phyloP scores from a whole-genome alignment of 2,797 vertebrate species.

The Aulostomus chinensis region DNA sequence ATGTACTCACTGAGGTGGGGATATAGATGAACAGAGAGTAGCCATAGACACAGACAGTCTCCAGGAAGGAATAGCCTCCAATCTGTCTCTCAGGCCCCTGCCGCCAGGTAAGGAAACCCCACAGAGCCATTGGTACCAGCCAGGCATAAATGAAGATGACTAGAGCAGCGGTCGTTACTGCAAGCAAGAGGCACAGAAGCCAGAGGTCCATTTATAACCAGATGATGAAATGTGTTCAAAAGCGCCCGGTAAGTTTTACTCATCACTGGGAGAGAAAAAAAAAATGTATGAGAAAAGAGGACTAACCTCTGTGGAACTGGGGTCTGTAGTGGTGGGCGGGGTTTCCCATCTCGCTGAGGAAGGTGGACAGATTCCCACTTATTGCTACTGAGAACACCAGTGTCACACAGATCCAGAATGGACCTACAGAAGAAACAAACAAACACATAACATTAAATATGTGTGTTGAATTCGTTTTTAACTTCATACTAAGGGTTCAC shows the following conservation, averaged over 20 bases:
- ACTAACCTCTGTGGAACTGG: slow-evolving; percentile 75
- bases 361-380: slow-evolving; percentile 85
- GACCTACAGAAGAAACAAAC: slow-evolving; percentile 68
- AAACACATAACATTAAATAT: not conserved
- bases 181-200: not conserved
- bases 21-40: slow-evolving; percentile 90
- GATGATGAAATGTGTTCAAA: not conserved
- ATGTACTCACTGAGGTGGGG: slow-evolving; percentile 85
- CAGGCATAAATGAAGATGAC: slow-evolving; percentile 87
- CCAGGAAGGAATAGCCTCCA: slow-evolving; percentile 84
- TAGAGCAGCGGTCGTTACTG: slow-evolving; percentile 84
- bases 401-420: slow-evolving; percentile 91
- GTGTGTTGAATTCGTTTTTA: not conserved
- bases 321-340: slow-evolving; percentile 82
- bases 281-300: no score
- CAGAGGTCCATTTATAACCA: not conserved
- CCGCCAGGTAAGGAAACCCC: slow-evolving; percentile 88
- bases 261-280: not conserved
- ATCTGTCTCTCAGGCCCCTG: slow-evolving; percentile 71
- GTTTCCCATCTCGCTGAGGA: slow-evolving; percentile 71
- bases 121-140: slow-evolving; percentile 86
- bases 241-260: no score
- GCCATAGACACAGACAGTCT: slow-evolving; percentile 89
- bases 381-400: slow-evolving; percentile 85
- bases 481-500: no score